These are phyloP conservation scores for Agapornis roseicollis DNA, from an alignment of 2,113 vertebrate species.

Conservation along the genomic window DNA sequence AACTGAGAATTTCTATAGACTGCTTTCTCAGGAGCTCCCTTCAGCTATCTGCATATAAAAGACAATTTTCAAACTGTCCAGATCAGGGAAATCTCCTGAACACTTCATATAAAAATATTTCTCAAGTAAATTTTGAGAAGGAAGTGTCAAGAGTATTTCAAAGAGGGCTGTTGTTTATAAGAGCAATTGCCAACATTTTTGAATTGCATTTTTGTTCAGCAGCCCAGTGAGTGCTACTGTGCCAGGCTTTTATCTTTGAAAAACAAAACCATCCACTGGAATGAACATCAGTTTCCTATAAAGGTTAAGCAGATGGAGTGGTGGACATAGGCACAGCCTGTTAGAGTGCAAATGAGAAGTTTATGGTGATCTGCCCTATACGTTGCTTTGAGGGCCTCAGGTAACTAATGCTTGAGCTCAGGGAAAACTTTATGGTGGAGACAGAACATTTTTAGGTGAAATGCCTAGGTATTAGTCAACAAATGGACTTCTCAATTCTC, in stretches of 20 bases:
- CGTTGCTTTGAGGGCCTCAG: background rate
- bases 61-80: background rate
- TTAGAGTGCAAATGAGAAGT: background rate
- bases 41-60: background rate
- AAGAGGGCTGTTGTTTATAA: background rate
- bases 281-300: background rate
- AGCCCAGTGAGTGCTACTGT: background rate
- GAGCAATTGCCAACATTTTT: background rate
- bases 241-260: background rate
- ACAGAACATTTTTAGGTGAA: background rate
- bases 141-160: background rate
- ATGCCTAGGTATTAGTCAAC: background rate
- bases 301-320: background rate
- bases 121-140: background rate
- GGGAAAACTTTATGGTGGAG: background rate
- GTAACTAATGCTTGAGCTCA: background rate
- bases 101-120: background rate
- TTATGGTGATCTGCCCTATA: background rate
- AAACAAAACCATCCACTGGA: background rate
- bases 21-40: background rate
- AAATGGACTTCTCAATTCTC: background rate
- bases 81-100: background rate
- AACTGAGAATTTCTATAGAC: background rate
- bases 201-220: background rate
- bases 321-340: background rate